Evolutionary conservation across 2,888 invertebrate genomes (phyloP), one percentile per base, ranked within the genome.

Genomic region (Bhutanitis thaidina): DNA sequence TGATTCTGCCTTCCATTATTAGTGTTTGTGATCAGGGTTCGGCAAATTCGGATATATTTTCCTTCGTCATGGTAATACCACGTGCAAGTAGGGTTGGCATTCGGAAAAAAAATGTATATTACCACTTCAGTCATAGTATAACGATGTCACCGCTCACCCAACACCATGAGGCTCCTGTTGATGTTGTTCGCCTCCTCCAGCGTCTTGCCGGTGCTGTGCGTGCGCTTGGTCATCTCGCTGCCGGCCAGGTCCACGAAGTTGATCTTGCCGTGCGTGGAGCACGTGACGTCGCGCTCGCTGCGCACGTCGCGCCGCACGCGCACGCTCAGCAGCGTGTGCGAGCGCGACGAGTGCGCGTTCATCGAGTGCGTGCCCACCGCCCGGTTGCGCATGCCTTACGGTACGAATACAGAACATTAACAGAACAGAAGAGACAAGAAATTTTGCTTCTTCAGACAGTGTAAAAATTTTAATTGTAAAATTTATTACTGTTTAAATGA

Each of bases 211-310:
- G 94, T 95, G 74, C 95, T 96, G 63, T 94, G 93, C 0, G 96
- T 98, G 76, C 95, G 95, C 74, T 97, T 98, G 3, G 97, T 97
- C 93, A 98, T 96, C 85, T 98, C 98, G 69, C 97, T 97, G n/a
- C 98, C 98, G 0, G 98, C 98, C 53, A 98, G 88, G 80, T 98
- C 98, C 7, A 98, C 98, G 77, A 98, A 97, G 86, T 97, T 97
- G 49, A 98, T 94, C 87, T 98, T 98, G 20, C 98, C 98, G 67
- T 97, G 95, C 62, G 96, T 94, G 30, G 97, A 95, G 63, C 97
- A 93, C 64, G 95, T 96, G 38, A 97, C 94, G 38, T 95, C 95
- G 56, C 93, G 93, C 68, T 94, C 94, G 25, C 94, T 93, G 71
- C 94, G 94, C 0, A 96, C 93, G 38, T 95, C 94, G 0, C 96